Conservation (phyloP, 2,888 invertebrate species). For the Euplexia lucipara region DNA sequence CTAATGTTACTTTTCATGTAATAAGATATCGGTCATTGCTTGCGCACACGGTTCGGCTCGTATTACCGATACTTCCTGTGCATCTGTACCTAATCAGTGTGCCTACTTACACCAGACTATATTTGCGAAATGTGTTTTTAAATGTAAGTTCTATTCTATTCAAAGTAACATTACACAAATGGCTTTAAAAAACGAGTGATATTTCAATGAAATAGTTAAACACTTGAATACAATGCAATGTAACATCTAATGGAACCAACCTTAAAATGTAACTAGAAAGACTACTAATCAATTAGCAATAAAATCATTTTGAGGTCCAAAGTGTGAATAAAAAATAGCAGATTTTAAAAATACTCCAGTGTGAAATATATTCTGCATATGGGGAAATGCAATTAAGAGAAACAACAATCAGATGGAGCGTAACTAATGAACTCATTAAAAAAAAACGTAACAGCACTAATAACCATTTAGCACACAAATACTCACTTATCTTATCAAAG, state of each 20-base stretch:
- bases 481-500: slow-evolving; percentile 94
- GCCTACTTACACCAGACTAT: slow-evolving; percentile 7
- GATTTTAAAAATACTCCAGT: neutral
- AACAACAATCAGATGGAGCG: slow-evolving; percentile 15
- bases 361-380: neutral
- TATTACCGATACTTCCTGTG: slow-evolving; percentile 34
- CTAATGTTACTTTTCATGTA: slow-evolving; percentile 10
- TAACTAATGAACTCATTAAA: slow-evolving; percentile 38
- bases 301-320: neutral
- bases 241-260: too few species aligned
- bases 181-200: neutral
- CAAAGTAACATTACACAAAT: neutral
- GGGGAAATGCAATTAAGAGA: slow-evolving; percentile 1
- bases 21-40: slow-evolving; percentile 1
- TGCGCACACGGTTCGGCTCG: slow-evolving; percentile 24
- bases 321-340: too few species aligned
- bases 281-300: neutral
- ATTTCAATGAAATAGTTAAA: too few species aligned
- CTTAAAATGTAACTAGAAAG: too few species aligned
- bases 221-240: neutral
- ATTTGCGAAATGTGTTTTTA: slow-evolving; percentile 10
- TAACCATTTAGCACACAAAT: slow-evolving; percentile 11
- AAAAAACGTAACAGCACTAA: slow-evolving; percentile 4
- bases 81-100: slow-evolving; percentile 19
- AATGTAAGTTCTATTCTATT: neutral